A percentile compares a stretch with the other conserved stretches of the same genome.
phyloP scores from a whole-genome alignment of 2,797 vertebrate species.

The Myotis daubentonii region DNA sequence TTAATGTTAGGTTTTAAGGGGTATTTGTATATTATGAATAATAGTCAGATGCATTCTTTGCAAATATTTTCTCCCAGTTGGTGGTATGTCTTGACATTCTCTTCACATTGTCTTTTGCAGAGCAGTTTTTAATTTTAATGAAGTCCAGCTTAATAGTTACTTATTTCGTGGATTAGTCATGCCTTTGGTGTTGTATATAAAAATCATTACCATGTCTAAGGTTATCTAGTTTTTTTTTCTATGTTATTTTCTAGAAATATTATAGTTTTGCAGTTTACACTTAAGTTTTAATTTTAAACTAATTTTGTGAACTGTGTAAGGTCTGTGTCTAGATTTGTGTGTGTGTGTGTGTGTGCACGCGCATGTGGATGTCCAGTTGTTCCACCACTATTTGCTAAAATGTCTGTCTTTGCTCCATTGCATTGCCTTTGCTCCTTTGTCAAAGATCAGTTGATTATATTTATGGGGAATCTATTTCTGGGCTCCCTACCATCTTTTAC shows the following conservation, averaged over 20 bases:
- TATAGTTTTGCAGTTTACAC: neutral
- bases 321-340: neutral
- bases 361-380: too few species aligned
- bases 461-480: too few species aligned
- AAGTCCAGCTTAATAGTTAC: neutral
- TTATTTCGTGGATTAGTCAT: neutral
- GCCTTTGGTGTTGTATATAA: neutral
- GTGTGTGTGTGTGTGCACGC: neutral
- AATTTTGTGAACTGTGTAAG: neutral
- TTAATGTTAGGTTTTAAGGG: neutral
- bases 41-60: neutral
- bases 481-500: neutral
- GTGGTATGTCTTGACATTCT: neutral
- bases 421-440: too few species aligned
- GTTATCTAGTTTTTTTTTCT: neutral
- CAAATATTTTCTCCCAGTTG: neutral
- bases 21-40: neutral
- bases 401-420: too few species aligned
- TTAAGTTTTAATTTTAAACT: neutral
- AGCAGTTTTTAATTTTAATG: neutral
- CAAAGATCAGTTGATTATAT: too few species aligned
- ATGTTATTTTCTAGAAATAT: neutral
- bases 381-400: too few species aligned
- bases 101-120: neutral
- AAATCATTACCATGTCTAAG: neutral